Percentiles rank a stretch among this genome's conserved stretches.
Conservation (phyloP, 2,888 invertebrate species). For the Himalopsyche anomala region DNA sequence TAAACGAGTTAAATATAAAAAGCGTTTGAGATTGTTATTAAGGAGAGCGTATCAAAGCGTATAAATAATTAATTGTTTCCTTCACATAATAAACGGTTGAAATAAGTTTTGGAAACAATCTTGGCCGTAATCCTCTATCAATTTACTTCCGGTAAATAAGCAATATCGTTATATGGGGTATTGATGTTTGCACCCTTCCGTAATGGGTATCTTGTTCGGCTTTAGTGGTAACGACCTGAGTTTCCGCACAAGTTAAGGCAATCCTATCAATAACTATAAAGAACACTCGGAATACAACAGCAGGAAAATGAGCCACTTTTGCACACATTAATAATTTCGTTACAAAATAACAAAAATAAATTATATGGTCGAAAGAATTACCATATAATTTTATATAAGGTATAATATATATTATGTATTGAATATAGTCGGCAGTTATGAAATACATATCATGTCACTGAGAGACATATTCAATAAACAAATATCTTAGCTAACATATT, state of each 20-base stretch:
- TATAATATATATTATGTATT: too few species aligned
- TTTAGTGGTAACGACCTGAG: conserved; percentile 50
- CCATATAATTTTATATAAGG: too few species aligned
- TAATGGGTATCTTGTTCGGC: conserved; percentile 48
- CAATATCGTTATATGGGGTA: conserved; percentile 60
- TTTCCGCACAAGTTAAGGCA: conserved; percentile 22
- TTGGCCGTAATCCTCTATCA: conserved; percentile 49
- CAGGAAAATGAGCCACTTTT: neutral
- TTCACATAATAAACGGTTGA: conserved; percentile 25
- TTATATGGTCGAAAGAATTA: too few species aligned
- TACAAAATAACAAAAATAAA: neutral
- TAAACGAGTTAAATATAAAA: too few species aligned
- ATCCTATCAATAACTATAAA: conserved; percentile 34
- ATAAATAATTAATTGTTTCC: conserved; percentile 26
- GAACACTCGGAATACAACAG: neutral
- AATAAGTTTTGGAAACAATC: conserved; percentile 34
- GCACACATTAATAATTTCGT: neutral
- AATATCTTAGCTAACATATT: too few species aligned
- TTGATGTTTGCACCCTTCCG: conserved; percentile 47
- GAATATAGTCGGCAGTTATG: too few species aligned
- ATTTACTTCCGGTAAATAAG: conserved; percentile 59
- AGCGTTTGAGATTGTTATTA: neutral
- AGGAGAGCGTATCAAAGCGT: conserved; percentile 5
- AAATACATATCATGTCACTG: too few species aligned
- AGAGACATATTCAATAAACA: too few species aligned